Base-by-base conservation (phyloP, 2,113 vertebrate species). In the Psilopsiagon aymara region DNA sequence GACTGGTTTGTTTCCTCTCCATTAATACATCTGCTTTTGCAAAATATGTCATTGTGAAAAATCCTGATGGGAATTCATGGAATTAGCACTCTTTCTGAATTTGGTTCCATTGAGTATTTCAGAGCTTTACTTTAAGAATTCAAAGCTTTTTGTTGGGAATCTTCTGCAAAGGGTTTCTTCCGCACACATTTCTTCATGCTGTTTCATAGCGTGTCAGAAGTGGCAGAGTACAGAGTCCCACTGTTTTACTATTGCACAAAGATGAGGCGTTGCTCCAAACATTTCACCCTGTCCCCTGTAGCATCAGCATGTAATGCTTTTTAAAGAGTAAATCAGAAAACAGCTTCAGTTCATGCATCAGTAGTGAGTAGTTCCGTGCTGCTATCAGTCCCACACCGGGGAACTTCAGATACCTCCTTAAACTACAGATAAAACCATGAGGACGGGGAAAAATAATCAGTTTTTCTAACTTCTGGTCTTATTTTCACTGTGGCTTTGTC, bases 181-280 rank as follows among this genome's bases (percentile, higher is more conserved):
- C 15, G 44, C 44, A 9, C 1, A 0, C 14, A 1, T 71, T 82
- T 73, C 44, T 46, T 44, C 1, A 0, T 69, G 73, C 67, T 1
- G 4, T 69, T 69, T 17, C 0, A 1, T 77, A 47, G 57, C 29
- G 1, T 37, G 49, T 39, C n/a, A 68, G 53, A 68, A 74, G 37
- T 33, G 29, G n/a, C 69, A 33, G 39, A 51, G 49, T 33, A 23
- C n/a, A 25, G 44, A 39, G 41, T 28, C 33, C 10, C 1, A 25
- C 27, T 39, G 64, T 14, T 62, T 67, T 43, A 24, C 47, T 60
- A 4, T 14, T 51, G 35, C 60, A 62, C 33, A 74, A 63, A 39
- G 78, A 44, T 11, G 47, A 74, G 41, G 20, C 11, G 0, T 66
- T 43, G 44, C 63, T 82, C 59, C 39, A 19, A 21, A n/a, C 1